Percentiles rank a stretch among this genome's conserved stretches.
phyloP scores from a whole-genome alignment of 1,140 invertebrate species.

The Caenorhabditis brenneri region DNA sequence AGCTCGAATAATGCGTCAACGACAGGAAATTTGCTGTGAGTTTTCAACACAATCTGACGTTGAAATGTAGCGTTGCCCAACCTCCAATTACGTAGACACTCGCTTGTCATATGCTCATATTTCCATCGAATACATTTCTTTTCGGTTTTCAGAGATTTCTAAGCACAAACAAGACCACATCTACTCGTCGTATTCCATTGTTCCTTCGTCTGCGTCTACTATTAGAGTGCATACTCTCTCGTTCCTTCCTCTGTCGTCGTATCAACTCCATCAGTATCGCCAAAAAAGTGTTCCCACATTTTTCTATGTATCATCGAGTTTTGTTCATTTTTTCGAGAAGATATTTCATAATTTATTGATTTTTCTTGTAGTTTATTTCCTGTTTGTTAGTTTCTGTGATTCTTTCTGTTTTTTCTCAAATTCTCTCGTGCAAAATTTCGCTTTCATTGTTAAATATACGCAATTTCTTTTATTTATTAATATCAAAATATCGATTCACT shows the following conservation, averaged over 20 bases:
- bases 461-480: not conserved
- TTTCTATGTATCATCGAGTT: too few relatives aligned
- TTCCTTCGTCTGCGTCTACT: not conserved
- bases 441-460: not conserved
- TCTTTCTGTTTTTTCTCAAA: not conserved
- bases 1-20: too few relatives aligned
- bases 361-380: not conserved
- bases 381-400: slow-evolving; percentile 13
- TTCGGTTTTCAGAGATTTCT: slow-evolving; percentile 39
- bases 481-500: not conserved
- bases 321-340: too few relatives aligned
- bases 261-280: too few relatives aligned
- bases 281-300: too few relatives aligned
- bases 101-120: too few relatives aligned
- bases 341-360: not conserved
- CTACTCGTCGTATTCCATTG: not conserved
- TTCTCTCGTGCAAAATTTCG: not conserved
- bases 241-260: too few relatives aligned
- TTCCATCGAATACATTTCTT: too few relatives aligned
- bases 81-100: too few relatives aligned
- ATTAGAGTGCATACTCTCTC: not conserved
- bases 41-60: too few relatives aligned
- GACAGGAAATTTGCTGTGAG: slow-evolving; percentile 11
- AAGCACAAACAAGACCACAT: not conserved
- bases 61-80: too few relatives aligned